These are phyloP conservation scores for Sitophilus oryzae DNA, from an alignment of 1,140 invertebrate genomes.

Conservation along the genomic window DNA sequence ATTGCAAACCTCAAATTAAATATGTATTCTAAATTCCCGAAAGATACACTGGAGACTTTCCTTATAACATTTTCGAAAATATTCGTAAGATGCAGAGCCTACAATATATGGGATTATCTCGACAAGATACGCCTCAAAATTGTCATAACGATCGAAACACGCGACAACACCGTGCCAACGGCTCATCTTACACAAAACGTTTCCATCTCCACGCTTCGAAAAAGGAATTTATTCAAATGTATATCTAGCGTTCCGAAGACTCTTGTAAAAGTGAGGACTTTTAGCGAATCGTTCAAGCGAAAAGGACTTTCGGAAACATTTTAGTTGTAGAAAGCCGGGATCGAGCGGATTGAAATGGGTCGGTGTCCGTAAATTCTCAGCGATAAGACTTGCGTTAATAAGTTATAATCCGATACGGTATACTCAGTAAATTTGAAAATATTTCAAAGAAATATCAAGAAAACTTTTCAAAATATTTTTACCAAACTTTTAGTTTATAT, in stretches of 20 bases:
- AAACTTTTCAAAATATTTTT: too few species aligned
- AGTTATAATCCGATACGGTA: too few species aligned
- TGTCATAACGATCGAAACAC: too few species aligned
- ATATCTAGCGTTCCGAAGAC: too few species aligned
- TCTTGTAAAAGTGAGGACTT: background rate
- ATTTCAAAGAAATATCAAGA: too few species aligned
- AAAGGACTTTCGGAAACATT: background rate
- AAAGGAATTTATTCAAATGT: background rate
- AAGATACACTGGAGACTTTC: too few species aligned
- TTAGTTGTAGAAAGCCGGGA: background rate
- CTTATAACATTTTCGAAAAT: background rate
- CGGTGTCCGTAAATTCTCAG: background rate
- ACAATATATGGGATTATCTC: too few species aligned
- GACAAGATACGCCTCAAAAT: too few species aligned
- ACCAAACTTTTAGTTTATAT: too few species aligned
- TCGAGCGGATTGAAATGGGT: background rate
- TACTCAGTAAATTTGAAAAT: too few species aligned
- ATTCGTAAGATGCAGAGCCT: too few species aligned
- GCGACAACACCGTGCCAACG: background rate
- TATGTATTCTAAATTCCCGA: background rate
- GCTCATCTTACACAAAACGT: background rate
- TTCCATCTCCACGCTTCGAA: background rate
- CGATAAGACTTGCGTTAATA: background rate
- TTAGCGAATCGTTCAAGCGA: background rate
- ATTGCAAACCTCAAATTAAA: background rate